Conservation (phyloP, 2,113 vertebrate genomes). For the Ctenodactylus gundi region DNA sequence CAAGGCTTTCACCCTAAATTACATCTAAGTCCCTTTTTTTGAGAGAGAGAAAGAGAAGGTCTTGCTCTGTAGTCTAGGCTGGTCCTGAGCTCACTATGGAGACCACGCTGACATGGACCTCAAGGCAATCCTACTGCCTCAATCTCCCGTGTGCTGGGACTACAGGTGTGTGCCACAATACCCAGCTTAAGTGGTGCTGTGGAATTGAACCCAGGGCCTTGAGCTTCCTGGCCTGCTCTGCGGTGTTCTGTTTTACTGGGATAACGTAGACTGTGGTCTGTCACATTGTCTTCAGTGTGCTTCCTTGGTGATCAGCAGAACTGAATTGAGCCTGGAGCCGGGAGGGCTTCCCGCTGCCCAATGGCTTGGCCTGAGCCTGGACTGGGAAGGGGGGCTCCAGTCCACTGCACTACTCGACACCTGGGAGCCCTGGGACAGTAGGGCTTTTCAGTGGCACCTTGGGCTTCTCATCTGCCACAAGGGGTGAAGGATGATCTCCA, state of each 20-base stretch:
- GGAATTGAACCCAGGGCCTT: no score
- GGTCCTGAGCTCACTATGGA: no score
- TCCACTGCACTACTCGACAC: neutral
- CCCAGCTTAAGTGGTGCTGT: no score
- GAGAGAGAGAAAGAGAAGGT: no score
- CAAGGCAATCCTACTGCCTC: no score
- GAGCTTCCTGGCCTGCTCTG: no score
- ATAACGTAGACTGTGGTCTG: neutral
- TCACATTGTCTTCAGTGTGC: neutral
- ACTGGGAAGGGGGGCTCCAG: neutral
- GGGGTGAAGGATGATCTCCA: neutral
- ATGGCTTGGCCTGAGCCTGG: neutral
- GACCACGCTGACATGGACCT: no score
- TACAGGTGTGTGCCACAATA: no score
- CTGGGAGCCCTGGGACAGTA: neutral
- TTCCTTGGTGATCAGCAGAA: neutral
- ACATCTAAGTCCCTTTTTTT: no score
- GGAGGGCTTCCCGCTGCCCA: neutral
- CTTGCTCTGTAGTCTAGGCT: no score
- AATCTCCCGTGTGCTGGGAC: no score
- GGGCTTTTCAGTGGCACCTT: neutral
- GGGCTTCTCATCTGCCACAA: neutral
- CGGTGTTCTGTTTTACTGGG: neutral
- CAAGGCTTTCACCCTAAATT: no score
- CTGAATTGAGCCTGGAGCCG: neutral